A percentile compares a stretch with the other conserved stretches of the same genome.
Evolutionary conservation across 1,140 invertebrate species (phyloP).

Genomic region (Pseudachorutes palmiensis): DNA sequence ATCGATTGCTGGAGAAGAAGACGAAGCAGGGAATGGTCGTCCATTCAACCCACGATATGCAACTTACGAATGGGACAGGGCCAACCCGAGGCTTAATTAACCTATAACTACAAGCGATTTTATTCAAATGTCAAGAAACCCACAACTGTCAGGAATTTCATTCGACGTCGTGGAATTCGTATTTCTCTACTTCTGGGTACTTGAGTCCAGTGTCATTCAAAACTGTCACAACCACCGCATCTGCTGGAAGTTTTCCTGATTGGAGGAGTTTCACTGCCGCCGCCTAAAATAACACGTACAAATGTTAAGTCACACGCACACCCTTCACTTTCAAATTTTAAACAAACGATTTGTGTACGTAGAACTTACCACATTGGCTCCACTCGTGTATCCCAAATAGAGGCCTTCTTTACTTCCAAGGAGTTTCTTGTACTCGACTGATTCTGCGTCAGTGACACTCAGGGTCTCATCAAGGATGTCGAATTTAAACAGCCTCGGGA

Average conservation of each 20-base stretch:
- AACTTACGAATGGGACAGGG: not conserved
- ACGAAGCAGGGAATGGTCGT: not conserved
- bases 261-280: conserved; percentile 29
- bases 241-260: conserved; percentile 24
- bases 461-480: conserved; percentile 26
- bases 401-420: conserved; percentile 26
- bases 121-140: too few species aligned
- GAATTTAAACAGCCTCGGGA: conserved; percentile 28
- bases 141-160: too few species aligned
- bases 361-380: conserved; percentile 23
- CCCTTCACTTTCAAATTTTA: not conserved
- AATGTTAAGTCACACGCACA: too few species aligned
- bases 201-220: conserved; percentile 32
- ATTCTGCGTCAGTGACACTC: conserved; percentile 19
- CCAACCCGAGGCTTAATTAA: not conserved
- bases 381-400: conserved; percentile 31
- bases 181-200: conserved; percentile 31
- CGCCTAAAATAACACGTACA: not conserved
- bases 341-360: not conserved
- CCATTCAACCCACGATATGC: not conserved
- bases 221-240: conserved; percentile 30
- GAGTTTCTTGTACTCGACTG: conserved; percentile 29
- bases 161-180: conserved; percentile 16
- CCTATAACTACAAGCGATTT: not conserved
- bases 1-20: not conserved